Evolutionary conservation across 92 coral and sea anemone genomes (phyloP), one percentile per base, ranked within the genome.

Genomic region (Zoanthus sociatus): DNA sequence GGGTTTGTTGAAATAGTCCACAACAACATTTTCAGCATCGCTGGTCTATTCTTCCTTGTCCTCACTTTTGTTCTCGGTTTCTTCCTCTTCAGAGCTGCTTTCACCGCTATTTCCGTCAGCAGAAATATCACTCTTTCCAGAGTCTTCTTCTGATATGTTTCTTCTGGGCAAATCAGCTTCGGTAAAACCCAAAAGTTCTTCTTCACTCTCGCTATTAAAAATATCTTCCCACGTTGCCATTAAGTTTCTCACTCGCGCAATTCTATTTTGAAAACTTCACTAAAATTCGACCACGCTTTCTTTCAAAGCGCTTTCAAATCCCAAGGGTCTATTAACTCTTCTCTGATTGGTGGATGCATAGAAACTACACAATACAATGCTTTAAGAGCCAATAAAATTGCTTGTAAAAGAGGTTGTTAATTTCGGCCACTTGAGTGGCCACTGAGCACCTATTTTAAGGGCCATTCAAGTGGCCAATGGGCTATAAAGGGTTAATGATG

Each of bases 401-500:
- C 26, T 26, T 26, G 26, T 26, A 26, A 26, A 26, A 26, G 26
- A 26, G 26, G 26, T 26, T 26, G 26, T 26, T 26, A 0, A 26
- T 26, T 70, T 70, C 61, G 15, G 21, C 74, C 79, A 20, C 54
- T 67, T 30, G 17, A 11, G 17, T 70, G n/a, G 14, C 14, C 63
- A 11, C 8, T 56, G 8, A 3, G n/a, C 26, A 60, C 77, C 84
- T 64, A 45, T 42, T 79, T 53, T 53, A 47, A 79, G 71, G 84
- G 84, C 84, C 84, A 79, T 60, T 79, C 66, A 42, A 79, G 84
- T 79, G 84, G 84, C 84, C 84, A 51, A 79, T 31, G 84, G 84
- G 68, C 84, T 56, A 56, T 56, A 56, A 56, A 26, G 26, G 26
- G 26, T 26, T 26, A 26, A 26, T 26, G 26, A 26, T 26, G 26